A percentile compares a stretch with the other conserved stretches of the same genome.
phyloP scores from a whole-genome alignment of 2,888 invertebrate genomes.

The Unio pictorum region DNA sequence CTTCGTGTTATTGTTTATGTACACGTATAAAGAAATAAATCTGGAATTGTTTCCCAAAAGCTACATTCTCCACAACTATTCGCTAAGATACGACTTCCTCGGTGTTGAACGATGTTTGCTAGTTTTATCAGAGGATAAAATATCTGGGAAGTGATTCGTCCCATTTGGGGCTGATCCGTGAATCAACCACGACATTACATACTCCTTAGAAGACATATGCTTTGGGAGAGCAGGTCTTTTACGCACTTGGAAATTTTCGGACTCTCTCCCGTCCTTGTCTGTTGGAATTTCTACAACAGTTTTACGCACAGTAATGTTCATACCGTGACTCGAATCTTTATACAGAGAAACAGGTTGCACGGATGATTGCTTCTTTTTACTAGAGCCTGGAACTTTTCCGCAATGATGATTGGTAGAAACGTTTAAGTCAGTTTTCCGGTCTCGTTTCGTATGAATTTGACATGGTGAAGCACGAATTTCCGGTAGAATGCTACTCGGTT shows the following conservation, averaged over 20 bases:
- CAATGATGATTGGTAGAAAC: constrained; percentile 25
- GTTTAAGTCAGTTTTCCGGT: constrained; percentile 18
- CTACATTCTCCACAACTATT: constrained; percentile 12
- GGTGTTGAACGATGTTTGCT: constrained; percentile 18
- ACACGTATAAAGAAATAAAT: too few species aligned
- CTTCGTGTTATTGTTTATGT: too few species aligned
- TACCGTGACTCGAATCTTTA: background rate
- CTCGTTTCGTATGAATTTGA: constrained; percentile 43
- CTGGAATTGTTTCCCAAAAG: background rate
- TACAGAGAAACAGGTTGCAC: too few species aligned
- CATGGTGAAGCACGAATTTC: constrained; percentile 49
- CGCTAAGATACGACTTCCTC: constrained; percentile 27
- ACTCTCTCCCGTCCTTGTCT: constrained; percentile 3
- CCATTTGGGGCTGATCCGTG: constrained; percentile 48
- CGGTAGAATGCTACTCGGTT: constrained; percentile 36
- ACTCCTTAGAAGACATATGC: constrained; percentile 46
- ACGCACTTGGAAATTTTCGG: background rate
- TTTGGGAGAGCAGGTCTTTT: constrained; percentile 29
- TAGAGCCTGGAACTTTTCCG: constrained; percentile 10
- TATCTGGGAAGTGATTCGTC: constrained; percentile 48
- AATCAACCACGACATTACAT: constrained; percentile 52
- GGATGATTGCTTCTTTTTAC: constrained; percentile 1
- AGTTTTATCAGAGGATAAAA: constrained; percentile 21
- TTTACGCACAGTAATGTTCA: constrained; percentile 3
- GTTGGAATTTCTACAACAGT: constrained; percentile 6